These are phyloP conservation scores for Temnothorax nylanderi DNA, from an alignment of 1,140 invertebrate species.

Conservation along the genomic window DNA sequence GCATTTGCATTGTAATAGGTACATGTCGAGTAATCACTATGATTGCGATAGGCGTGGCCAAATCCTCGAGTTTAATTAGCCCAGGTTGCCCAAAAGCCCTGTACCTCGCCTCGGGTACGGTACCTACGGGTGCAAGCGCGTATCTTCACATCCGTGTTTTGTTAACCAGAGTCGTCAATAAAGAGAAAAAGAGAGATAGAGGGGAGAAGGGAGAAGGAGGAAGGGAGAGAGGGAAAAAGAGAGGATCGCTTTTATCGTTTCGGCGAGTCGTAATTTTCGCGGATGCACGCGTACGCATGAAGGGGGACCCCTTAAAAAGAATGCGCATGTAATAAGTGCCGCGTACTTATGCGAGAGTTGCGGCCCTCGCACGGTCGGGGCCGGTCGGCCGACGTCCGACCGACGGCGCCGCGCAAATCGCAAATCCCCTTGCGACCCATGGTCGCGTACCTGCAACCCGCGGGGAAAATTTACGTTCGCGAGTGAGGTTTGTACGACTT, in stretches of 20 bases:
- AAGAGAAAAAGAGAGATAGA: neutral
- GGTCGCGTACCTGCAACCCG: constrained; percentile 1
- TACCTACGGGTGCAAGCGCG: neutral
- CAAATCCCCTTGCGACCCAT: neutral
- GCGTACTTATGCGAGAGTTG: constrained; percentile 12
- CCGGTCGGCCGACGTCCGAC: constrained; percentile 45
- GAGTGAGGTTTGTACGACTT: constrained; percentile 26
- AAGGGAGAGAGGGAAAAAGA: neutral
- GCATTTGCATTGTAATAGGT: constrained; percentile 82
- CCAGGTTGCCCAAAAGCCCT: constrained; percentile 72
- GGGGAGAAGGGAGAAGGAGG: too few relatives aligned
- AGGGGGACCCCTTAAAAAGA: constrained; percentile 47
- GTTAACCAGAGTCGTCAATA: neutral
- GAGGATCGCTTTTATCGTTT: constrained; percentile 68
- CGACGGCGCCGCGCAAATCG: neutral
- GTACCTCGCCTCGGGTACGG: constrained; percentile 24
- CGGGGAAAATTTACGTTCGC: constrained; percentile 50
- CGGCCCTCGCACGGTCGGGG: neutral
- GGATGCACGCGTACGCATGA: constrained; percentile 48
- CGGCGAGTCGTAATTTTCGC: constrained; percentile 72
- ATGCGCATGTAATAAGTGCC: constrained; percentile 64
- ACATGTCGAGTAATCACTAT: constrained; percentile 76
- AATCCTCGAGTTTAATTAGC: constrained; percentile 77
- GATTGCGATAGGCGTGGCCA: constrained; percentile 76
- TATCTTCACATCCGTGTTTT: constrained; percentile 2